Evolutionary conservation across 2,797 vertebrate species (phyloP).

Genomic region (Telmatherina bonti): DNA sequence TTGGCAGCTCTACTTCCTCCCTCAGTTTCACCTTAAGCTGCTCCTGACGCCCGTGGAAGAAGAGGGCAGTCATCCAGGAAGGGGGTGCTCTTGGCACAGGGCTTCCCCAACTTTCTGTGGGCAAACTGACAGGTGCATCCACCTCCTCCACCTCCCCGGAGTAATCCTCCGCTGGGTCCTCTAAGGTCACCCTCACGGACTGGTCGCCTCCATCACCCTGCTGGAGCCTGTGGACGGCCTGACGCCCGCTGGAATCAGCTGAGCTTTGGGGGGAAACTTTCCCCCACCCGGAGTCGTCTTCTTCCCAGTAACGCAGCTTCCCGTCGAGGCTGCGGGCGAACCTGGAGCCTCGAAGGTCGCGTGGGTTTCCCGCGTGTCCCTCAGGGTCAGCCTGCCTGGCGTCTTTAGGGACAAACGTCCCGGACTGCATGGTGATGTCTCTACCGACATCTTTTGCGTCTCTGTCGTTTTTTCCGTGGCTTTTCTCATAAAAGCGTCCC

Average conservation of each 20-base stretch:
- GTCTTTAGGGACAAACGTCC: slow-evolving; percentile 5
- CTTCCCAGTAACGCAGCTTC: slow-evolving; percentile 33
- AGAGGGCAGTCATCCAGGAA: slow-evolving; percentile 85
- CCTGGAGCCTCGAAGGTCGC: slow-evolving; percentile 48
- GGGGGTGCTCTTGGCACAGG: slow-evolving; percentile 66
- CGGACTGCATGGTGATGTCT: slow-evolving; percentile 8
- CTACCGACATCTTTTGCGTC: neutral
- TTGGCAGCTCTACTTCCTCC: slow-evolving; percentile 83
- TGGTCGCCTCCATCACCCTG: slow-evolving; percentile 30
- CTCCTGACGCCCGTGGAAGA: slow-evolving; percentile 89
- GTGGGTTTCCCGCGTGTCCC: neutral
- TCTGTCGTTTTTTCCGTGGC: neutral
- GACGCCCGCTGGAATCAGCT: slow-evolving; percentile 28
- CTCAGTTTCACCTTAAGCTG: slow-evolving; percentile 85
- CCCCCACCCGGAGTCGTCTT: slow-evolving; percentile 60
- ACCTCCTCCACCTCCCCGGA: slow-evolving; percentile 75
- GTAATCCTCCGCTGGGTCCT: slow-evolving; percentile 56
- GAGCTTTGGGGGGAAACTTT: slow-evolving; percentile 34
- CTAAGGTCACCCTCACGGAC: slow-evolving; percentile 40
- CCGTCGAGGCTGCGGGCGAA: slow-evolving; percentile 57
- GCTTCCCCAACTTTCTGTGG: slow-evolving; percentile 60
- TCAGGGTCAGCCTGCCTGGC: slow-evolving; percentile 18
- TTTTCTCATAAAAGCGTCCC: slow-evolving; percentile 1
- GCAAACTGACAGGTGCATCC: slow-evolving; percentile 39
- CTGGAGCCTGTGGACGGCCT: slow-evolving; percentile 24